phyloP scores from a whole-genome alignment of 2,888 invertebrate species.

The Drosophila mayaguana region DNA sequence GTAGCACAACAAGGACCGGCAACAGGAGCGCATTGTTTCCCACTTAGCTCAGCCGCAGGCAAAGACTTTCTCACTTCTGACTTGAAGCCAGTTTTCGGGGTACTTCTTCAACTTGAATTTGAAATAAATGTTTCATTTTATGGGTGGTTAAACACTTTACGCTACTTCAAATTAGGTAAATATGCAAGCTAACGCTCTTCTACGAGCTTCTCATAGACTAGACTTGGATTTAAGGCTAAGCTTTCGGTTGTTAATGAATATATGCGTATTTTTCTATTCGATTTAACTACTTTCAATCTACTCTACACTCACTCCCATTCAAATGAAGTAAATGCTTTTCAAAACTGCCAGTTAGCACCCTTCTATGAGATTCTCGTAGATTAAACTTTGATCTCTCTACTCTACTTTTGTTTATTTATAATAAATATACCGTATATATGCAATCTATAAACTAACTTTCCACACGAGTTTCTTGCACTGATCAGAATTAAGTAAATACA shows the following conservation, averaged over 20 bases:
- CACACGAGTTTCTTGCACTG: not conserved
- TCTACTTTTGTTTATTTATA: not conserved
- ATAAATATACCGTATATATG: not conserved
- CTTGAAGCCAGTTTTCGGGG: not conserved
- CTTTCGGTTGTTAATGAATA: no score
- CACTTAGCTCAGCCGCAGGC: slow-evolving; percentile 9
- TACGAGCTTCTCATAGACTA: not conserved
- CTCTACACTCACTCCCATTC: not conserved
- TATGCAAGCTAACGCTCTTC: not conserved
- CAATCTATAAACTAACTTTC: not conserved
- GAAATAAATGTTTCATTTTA: not conserved
- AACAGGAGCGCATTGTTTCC: slow-evolving; percentile 1
- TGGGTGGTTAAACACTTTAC: not conserved
- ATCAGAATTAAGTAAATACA: not conserved
- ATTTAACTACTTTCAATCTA: no score
- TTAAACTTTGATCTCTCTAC: not conserved
- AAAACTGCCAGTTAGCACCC: not conserved
- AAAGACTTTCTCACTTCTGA: not conserved
- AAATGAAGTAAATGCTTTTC: not conserved
- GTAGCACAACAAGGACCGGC: not conserved
- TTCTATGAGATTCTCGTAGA: slow-evolving; percentile 1
- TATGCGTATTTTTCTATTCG: no score
- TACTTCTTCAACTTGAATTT: not conserved
- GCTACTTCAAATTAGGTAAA: no score
- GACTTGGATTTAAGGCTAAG: no score